Evolutionary conservation across 2,888 invertebrate species (phyloP).

Genomic region (Stenchaetothrips biformis): DNA sequence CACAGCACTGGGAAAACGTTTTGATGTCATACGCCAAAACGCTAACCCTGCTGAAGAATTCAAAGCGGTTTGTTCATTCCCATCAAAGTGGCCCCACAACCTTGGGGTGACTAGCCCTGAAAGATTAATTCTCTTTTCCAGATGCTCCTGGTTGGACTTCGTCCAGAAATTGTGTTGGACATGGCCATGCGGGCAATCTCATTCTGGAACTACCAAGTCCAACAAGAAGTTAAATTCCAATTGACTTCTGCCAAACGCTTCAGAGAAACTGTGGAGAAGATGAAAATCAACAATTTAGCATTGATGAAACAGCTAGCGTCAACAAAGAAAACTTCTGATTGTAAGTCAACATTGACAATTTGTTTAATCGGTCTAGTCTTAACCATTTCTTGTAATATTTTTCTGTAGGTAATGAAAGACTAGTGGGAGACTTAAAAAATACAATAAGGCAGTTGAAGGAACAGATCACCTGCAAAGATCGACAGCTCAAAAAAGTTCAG

Average conservation of each 20-base stretch:
- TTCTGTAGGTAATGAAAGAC: conserved; percentile 38
- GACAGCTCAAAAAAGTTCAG: conserved; percentile 38
- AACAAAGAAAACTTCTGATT: background rate
- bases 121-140: conserved; percentile 30
- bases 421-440: conserved; percentile 38
- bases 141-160: conserved; percentile 47
- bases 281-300: conserved; percentile 35
- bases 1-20: conserved; percentile 42
- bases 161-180: conserved; percentile 47
- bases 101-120: background rate
- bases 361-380: background rate
- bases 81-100: background rate
- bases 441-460: conserved; percentile 38
- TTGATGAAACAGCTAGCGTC: conserved; percentile 25
- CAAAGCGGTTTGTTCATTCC: conserved; percentile 41
- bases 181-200: conserved; percentile 45
- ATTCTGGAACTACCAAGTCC: conserved; percentile 48
- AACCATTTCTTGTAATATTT: conserved; percentile 2
- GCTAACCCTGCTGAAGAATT: conserved; percentile 47
- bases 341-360: background rate
- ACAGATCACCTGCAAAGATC: conserved; percentile 38
- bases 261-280: conserved; percentile 32
- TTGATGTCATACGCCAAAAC: conserved; percentile 45
- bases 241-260: conserved; percentile 31
- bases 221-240: conserved; percentile 39